phyloP scores from a whole-genome alignment of 2,888 invertebrate genomes.

The Trichopria drosophilae region DNA sequence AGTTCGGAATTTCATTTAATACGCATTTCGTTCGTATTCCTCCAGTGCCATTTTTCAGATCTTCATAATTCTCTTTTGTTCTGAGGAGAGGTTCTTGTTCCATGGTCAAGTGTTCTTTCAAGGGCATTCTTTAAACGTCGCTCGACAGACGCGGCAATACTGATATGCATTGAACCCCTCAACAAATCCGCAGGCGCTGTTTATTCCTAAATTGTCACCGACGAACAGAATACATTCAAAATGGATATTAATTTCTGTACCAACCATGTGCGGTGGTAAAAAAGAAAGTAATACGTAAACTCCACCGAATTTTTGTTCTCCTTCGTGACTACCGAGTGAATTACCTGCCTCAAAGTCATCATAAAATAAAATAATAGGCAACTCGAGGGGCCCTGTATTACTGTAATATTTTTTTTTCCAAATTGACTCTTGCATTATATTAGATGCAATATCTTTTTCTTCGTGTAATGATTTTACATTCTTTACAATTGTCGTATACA shows the following conservation, averaged over 20 bases:
- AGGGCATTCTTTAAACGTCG: conserved; percentile 9
- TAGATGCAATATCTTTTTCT: conserved; percentile 20
- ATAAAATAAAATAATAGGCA: not conserved
- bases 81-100: conserved; percentile 7
- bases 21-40: conserved; percentile 15
- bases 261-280: conserved; percentile 16
- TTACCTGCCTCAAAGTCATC: conserved; percentile 2
- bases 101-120: conserved; percentile 14
- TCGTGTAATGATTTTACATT: conserved; percentile 11
- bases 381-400: not conserved
- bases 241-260: conserved; percentile 14
- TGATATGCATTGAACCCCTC: conserved; percentile 19
- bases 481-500: conserved; percentile 17
- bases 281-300: conserved; percentile 9
- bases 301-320: conserved; percentile 11
- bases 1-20: conserved; percentile 15
- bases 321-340: conserved; percentile 14
- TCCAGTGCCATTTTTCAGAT: not conserved
- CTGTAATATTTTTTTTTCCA: conserved; percentile 11
- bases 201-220: conserved; percentile 25
- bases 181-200: conserved; percentile 18
- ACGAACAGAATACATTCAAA: conserved; percentile 19
- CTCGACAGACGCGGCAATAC: conserved; percentile 24
- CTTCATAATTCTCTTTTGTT: conserved; percentile 9
- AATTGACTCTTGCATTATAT: conserved; percentile 25